Conservation (phyloP, 2,797 vertebrate species). For the Galagoides demidoff region DNA sequence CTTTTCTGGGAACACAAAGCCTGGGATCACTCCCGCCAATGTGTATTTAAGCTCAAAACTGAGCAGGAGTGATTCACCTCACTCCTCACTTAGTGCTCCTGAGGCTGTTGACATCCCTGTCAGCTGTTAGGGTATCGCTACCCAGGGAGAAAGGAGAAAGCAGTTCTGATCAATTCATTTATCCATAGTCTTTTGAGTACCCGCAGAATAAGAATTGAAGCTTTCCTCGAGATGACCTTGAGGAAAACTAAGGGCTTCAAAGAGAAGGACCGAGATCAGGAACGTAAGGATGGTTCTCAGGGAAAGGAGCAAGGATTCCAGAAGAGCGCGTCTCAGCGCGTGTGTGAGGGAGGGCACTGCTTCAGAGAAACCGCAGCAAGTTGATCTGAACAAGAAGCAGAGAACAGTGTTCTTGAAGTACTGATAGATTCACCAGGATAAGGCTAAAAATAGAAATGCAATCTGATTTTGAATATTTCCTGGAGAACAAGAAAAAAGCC, state of each 20-base stretch:
- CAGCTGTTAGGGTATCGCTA: neutral
- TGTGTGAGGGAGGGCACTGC: neutral
- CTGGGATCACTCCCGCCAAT: fast-evolving
- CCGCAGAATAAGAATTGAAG: neutral
- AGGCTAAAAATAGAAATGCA: neutral
- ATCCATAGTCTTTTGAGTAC: neutral
- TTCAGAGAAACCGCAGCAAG: neutral
- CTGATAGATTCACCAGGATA: neutral
- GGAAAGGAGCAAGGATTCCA: neutral
- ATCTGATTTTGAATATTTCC: neutral
- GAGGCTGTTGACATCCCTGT: neutral
- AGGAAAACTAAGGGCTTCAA: neutral
- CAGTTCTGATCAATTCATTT: neutral
- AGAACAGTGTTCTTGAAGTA: neutral
- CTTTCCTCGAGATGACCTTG: neutral
- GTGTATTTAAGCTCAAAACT: neutral
- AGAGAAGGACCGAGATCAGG: neutral
- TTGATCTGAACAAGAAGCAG: neutral
- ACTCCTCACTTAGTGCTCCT: neutral
- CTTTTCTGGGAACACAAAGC: neutral
- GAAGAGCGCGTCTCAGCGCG: neutral
- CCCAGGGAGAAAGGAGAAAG: neutral
- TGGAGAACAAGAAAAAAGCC: neutral
- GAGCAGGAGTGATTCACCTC: neutral
- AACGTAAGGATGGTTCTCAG: neutral